These are phyloP conservation scores for Melikaiella ostensackeni DNA, from an alignment of 2,888 invertebrate genomes.

Conservation along the genomic window DNA sequence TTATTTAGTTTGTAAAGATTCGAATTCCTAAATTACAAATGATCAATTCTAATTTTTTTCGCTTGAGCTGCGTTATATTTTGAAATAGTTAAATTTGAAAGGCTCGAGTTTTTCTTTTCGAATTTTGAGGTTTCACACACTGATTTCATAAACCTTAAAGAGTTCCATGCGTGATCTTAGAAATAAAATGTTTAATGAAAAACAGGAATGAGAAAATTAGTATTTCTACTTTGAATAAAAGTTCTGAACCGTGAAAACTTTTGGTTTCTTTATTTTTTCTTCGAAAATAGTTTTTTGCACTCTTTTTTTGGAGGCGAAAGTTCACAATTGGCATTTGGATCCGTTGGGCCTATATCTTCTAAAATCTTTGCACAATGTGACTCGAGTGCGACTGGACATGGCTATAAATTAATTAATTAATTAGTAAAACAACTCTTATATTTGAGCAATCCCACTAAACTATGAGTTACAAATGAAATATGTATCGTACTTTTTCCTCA, in stretches of 20 bases:
- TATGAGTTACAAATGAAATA: background rate
- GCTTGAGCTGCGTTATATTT: no score
- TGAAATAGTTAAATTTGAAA: no score
- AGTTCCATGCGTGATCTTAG: no score
- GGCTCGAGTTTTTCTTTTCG: no score
- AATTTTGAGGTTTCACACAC: no score
- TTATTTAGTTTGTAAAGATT: no score
- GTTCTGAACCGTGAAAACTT: background rate
- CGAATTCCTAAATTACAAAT: no score
- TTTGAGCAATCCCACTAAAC: background rate
- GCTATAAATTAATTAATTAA: background rate
- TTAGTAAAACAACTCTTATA: background rate
- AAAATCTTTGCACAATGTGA: constrained; percentile 13
- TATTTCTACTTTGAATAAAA: background rate
- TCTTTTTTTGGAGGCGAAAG: background rate
- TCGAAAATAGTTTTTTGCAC: constrained; percentile 6
- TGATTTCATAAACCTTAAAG: no score
- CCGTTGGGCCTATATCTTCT: background rate
- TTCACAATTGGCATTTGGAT: background rate
- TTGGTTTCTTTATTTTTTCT: background rate
- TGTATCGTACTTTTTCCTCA: constrained; percentile 29
- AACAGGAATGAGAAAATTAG: no score
- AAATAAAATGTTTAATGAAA: no score
- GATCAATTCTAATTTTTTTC: no score
- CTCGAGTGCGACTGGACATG: constrained; percentile 9